Conservation (phyloP, 1,140 invertebrate genomes). For the Colletes gigas region DNA sequence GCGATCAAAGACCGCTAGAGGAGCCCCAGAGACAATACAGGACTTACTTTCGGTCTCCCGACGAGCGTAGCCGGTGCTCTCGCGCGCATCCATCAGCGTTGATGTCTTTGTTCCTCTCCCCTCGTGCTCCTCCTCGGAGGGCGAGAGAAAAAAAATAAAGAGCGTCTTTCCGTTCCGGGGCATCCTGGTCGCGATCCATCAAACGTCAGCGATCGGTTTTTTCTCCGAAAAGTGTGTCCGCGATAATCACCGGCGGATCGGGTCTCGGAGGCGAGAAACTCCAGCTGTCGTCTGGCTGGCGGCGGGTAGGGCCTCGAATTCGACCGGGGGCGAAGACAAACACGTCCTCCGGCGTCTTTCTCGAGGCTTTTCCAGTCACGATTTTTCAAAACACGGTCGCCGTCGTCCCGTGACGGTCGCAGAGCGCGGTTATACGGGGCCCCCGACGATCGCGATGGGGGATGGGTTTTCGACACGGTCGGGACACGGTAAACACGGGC, state of each 20-base stretch:
- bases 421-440: slow-evolving; percentile 4
- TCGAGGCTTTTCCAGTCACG: slow-evolving; percentile 28
- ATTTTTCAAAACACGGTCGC: slow-evolving; percentile 52
- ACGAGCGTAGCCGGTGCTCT: neutral
- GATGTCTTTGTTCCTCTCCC: slow-evolving; percentile 48
- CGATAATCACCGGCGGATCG: slow-evolving; percentile 7
- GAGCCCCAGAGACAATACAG: slow-evolving; percentile 16
- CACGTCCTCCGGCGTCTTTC: slow-evolving; percentile 37
- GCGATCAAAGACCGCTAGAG: slow-evolving; percentile 27
- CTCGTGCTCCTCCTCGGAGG: neutral
- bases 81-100: slow-evolving; percentile 47
- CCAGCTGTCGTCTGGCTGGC: slow-evolving; percentile 67
- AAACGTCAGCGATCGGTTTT: slow-evolving; percentile 76
- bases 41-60: neutral
- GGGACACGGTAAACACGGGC: slow-evolving; percentile 26
- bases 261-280: neutral
- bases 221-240: slow-evolving; percentile 25
- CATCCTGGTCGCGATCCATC: slow-evolving; percentile 71
- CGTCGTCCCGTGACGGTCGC: slow-evolving; percentile 1
- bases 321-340: slow-evolving; percentile 70
- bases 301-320: slow-evolving; percentile 70
- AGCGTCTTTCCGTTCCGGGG: slow-evolving; percentile 27
- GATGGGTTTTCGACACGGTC: slow-evolving; percentile 23
- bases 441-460: slow-evolving; percentile 11
- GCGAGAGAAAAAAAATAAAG: slow-evolving; percentile 51